phyloP scores from a whole-genome alignment of 1,140 invertebrate genomes.

The Cydia fagiglandana region DNA sequence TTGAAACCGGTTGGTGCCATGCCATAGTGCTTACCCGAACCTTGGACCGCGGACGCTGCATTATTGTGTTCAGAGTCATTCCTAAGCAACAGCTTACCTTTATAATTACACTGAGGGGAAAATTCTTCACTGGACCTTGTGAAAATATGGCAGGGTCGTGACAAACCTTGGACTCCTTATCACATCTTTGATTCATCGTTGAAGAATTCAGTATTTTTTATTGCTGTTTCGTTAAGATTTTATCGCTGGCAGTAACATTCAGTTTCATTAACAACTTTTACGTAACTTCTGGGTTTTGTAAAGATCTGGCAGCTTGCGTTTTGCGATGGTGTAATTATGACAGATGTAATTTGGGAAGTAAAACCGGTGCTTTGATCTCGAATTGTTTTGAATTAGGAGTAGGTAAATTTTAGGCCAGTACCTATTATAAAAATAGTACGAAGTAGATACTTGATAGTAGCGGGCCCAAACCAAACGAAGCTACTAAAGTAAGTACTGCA shows the following conservation, averaged over 20 bases:
- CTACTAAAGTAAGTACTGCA: too few species aligned
- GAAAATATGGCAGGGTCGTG: conserved; percentile 32
- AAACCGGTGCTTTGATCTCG: neutral
- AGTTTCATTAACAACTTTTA: conserved; percentile 8
- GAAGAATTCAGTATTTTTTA: conserved; percentile 13
- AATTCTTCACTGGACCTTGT: conserved; percentile 35
- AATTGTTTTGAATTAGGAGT: neutral
- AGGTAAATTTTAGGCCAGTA: neutral
- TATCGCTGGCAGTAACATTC: conserved; percentile 14
- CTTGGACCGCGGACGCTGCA: neutral
- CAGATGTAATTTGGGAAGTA: conserved; percentile 4
- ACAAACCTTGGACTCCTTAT: conserved; percentile 37
- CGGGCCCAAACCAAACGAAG: too few species aligned
- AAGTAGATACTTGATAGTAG: too few species aligned
- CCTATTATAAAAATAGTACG: too few species aligned
- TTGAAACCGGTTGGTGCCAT: conserved; percentile 6
- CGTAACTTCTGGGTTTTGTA: neutral
- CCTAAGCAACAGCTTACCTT: conserved; percentile 39
- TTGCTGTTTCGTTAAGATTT: conserved; percentile 24
- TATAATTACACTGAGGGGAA: conserved; percentile 49
- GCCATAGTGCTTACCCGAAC: conserved; percentile 13
- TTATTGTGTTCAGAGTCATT: conserved; percentile 30
- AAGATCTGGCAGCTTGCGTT: conserved; percentile 2
- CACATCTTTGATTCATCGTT: conserved; percentile 28
- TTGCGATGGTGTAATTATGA: neutral